Evolutionary conservation across 2,888 invertebrate genomes (phyloP), one percentile per base, ranked within the genome.

Genomic region (Hemithea aestivaria): DNA sequence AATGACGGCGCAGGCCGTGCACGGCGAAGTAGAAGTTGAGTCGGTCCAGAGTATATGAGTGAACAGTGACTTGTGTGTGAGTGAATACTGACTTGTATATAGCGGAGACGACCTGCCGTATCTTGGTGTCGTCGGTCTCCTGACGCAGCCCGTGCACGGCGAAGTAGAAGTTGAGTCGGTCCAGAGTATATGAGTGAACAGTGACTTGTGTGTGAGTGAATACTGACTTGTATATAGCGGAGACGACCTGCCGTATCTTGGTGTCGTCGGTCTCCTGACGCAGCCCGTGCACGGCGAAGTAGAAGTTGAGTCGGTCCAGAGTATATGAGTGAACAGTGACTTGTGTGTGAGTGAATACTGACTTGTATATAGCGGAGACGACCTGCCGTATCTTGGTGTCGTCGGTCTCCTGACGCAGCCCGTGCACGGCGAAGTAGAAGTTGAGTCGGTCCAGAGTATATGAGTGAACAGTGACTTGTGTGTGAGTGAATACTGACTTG

Each of bases 21-120:
- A 96, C 96, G 32, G 97, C 97, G 87, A 97, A 97, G 92, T 96
- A 97, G 88, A 98, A 98, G 81, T 94, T 92, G 64, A 96, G 90
- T 35, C 94, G 91, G 82, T 94, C 93, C 56, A n/a, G n/a, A n/a
- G n/a, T n/a, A n/a, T n/a, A n/a, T n/a, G n/a, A n/a, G n/a, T n/a
- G n/a, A n/a, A n/a, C n/a, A n/a, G n/a, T n/a, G n/a, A n/a, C n/a
- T n/a, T n/a, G n/a, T n/a, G n/a, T n/a, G n/a, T 2, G n/a, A 25
- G 1, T 9, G 8, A 5, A 53, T 0, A 49, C 87, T 81, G 56
- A 93, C 93, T 92, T 93, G 88, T 94, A 93, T 71, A 95, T 94
- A 64, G 93, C 93, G 79, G 94, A 94, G 68, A 96, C 93, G 71
- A 96, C 90, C 67, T 93, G 93, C 1, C 91, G 91, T 75, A 93